phyloP scores from a whole-genome alignment of 2,113 vertebrate species.

The Capra hircus region DNA sequence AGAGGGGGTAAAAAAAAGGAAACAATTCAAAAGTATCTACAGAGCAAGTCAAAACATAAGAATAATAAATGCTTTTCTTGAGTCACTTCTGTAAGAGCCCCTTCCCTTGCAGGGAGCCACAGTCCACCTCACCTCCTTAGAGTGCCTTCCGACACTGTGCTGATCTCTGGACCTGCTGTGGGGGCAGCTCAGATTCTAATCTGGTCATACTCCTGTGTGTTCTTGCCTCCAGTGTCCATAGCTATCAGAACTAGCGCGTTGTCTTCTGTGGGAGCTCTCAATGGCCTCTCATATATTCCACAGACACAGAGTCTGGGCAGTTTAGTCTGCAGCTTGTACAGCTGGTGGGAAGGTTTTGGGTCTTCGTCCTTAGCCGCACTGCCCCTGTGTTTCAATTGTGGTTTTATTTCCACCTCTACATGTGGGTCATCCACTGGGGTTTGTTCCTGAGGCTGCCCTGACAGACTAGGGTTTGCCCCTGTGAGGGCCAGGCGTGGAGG shows the following conservation, averaged over 20 bases:
- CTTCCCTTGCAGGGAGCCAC: not conserved
- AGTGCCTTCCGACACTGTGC: too few species aligned
- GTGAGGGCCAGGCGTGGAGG: not conserved
- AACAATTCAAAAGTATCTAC: not conserved
- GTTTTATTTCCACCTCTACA: not conserved
- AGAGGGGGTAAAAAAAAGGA: fast-evolving
- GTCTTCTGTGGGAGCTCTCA: not conserved
- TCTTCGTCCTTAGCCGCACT: not conserved
- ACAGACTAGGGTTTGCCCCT: not conserved
- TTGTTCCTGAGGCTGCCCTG: not conserved
- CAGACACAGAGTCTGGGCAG: not conserved
- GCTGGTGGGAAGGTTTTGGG: not conserved
- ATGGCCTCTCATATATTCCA: not conserved
- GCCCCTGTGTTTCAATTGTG: not conserved
- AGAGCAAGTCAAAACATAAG: not conserved
- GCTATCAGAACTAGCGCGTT: not conserved
- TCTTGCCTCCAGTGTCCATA: not conserved
- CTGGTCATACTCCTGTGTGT: not conserved
- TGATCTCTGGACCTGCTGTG: not conserved
- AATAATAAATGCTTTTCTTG: not conserved
- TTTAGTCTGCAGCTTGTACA: not conserved
- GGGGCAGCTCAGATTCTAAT: not conserved
- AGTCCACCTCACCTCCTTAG: not conserved
- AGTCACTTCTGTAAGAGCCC: not conserved
- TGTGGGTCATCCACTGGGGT: fast-evolving